These are phyloP conservation scores for Drymodes brunneopygia DNA, from an alignment of 2,113 vertebrate genomes.

Conservation along the genomic window DNA sequence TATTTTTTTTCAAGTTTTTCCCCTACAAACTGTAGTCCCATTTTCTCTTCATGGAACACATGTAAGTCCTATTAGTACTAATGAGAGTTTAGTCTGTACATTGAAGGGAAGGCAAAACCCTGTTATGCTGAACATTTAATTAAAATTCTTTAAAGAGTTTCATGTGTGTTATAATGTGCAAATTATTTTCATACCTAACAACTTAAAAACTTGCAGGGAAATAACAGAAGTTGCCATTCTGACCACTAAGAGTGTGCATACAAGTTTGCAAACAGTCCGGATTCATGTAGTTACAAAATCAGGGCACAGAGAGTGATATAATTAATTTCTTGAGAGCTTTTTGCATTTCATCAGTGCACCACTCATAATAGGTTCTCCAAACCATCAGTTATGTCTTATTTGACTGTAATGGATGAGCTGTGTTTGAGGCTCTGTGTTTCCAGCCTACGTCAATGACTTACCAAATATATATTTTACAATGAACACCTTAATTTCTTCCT, in stretches of 20 bases:
- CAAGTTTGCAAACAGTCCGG: neutral
- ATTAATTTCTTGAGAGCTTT: neutral
- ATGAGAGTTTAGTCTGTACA: conserved; percentile 10
- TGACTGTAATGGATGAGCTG: neutral
- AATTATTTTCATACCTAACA: conserved; percentile 14
- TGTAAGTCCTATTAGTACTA: neutral
- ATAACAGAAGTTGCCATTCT: neutral
- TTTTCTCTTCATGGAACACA: neutral
- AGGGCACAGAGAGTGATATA: neutral
- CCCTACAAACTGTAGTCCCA: neutral
- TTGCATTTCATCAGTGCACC: neutral
- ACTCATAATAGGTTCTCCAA: neutral
- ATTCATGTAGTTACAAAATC: neutral
- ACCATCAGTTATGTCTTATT: neutral
- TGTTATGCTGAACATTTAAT: conserved; percentile 16
- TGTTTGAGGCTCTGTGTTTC: neutral
- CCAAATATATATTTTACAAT: neutral
- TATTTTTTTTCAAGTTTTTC: neutral
- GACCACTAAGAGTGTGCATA: neutral
- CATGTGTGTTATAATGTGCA: neutral
- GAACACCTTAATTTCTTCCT: neutral
- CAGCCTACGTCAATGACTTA: neutral
- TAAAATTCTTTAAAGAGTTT: conserved; percentile 26
- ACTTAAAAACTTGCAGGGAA: neutral
- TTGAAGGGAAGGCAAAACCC: neutral